phyloP scores from a whole-genome alignment of 2,797 vertebrate species.

The Pempheris klunzingeri region DNA sequence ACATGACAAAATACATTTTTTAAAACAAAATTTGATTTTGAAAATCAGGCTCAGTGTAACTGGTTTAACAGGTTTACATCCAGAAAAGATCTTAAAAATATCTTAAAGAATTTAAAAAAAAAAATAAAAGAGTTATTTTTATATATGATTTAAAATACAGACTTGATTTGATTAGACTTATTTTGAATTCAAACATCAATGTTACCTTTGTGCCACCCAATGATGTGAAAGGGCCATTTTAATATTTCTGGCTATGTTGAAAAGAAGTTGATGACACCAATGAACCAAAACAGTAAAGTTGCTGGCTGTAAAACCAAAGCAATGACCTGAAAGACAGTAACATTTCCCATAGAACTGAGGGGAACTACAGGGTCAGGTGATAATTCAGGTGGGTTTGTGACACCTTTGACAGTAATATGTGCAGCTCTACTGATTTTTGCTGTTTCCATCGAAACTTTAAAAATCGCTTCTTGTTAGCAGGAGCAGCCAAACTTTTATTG shows the following conservation, averaged over 20 bases:
- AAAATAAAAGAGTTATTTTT: background rate
- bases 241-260: background rate
- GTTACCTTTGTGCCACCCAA: background rate
- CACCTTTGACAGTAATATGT: background rate
- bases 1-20: too few species aligned
- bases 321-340: background rate
- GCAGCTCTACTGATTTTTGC: background rate
- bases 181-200: background rate
- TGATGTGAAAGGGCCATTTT: background rate
- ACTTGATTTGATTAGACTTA: background rate
- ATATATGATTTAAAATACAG: background rate
- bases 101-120: too few species aligned
- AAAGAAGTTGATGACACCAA: background rate
- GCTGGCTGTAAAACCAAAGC: background rate
- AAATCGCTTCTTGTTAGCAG: background rate
- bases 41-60: too few species aligned
- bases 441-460: background rate
- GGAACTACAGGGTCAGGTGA: background rate
- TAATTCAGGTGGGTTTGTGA: background rate
- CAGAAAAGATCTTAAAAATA: too few species aligned
- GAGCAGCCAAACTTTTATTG: conserved; percentile 8
- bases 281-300: background rate
- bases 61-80: too few species aligned
- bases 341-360: background rate
- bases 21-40: too few species aligned